Base-by-base conservation (phyloP, 2,888 invertebrate species). In the Actias luna region DNA sequence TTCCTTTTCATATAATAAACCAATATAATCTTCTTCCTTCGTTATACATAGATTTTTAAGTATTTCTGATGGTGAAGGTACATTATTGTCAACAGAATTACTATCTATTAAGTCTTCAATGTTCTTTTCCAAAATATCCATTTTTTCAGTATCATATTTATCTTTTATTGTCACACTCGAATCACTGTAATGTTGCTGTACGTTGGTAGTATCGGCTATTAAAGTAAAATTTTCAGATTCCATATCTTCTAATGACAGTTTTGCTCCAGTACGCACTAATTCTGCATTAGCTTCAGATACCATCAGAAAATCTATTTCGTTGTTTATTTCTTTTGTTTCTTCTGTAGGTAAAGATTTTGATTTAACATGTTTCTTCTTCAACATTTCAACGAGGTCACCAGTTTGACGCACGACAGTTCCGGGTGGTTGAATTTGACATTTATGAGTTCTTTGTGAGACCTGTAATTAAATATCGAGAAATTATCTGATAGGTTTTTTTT, bases 391-490 rank as follows among this genome's bases (percentile, higher is more conserved):
- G 5, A 93, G 83, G 67, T 92, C 90, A 22, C 89, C 88, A 50
- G 85, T 80, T 79, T 91, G 92, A 31, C 94, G 82, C 1, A 93
- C 81, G 1, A 94, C 94, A 18, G 90, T 92, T 18, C 94, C 95
- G 36, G 94, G 93, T 62, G 94, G 94, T 76, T 94, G 94, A 3
- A 91, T 91, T 65, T 94, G 93, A 77, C 97, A 97, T 86, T 97
- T 97, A 77, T 97, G 97, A 4, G 96, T 97, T 76, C 96, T 93
- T 82, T 96, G 96, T 61, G 97, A 97, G 12, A 97, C 96, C 95
- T 95, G 74, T 27, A 59, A 50, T 58, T 8, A 61, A 39, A 29
- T 39, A 39, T 1, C 46, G n/a, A 7, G 8, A 29, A n/a, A 18
- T 3, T 52, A 60, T n/a, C 18, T n/a, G 14, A n/a, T n/a, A n/a